Percentiles rank a stretch among this genome's conserved stretches.
Evolutionary conservation across 2,888 invertebrate genomes (phyloP).

Genomic region (Sepiola atlantica): DNA sequence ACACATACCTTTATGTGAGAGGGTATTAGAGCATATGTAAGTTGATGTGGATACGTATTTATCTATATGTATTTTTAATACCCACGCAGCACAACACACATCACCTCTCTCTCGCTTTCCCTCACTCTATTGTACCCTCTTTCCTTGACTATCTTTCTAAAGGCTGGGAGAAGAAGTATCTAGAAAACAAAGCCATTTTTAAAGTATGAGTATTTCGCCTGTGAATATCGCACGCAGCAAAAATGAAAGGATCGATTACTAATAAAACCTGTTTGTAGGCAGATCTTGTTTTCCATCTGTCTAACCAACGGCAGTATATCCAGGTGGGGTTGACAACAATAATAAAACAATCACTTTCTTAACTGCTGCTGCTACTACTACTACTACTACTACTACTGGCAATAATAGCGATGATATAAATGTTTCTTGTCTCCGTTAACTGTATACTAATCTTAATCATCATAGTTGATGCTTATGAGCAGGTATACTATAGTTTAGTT

Average conservation of each 20-base stretch:
- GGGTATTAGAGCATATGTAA: too few relatives aligned
- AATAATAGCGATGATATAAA: too few relatives aligned
- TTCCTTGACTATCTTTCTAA: neutral
- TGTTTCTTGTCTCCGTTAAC: too few relatives aligned
- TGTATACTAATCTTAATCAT: too few relatives aligned
- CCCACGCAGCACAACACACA: neutral
- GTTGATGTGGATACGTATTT: neutral
- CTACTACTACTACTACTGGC: too few relatives aligned
- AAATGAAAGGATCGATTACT: neutral
- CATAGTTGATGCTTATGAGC: too few relatives aligned
- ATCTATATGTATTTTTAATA: neutral
- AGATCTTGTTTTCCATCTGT: neutral
- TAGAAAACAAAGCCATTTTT: neutral
- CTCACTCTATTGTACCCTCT: neutral
- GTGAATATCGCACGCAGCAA: neutral
- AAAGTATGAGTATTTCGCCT: neutral
- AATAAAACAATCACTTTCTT: too few relatives aligned
- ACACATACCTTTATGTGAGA: neutral
- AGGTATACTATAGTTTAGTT: too few relatives aligned
- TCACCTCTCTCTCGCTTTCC: neutral
- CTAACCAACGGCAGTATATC: neutral
- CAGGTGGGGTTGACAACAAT: neutral
- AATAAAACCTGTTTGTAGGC: slow-evolving; percentile 13
- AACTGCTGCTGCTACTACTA: too few relatives aligned
- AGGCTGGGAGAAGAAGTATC: neutral